phyloP scores from a whole-genome alignment of 1,140 invertebrate genomes.

The Drosophila sp. region DNA sequence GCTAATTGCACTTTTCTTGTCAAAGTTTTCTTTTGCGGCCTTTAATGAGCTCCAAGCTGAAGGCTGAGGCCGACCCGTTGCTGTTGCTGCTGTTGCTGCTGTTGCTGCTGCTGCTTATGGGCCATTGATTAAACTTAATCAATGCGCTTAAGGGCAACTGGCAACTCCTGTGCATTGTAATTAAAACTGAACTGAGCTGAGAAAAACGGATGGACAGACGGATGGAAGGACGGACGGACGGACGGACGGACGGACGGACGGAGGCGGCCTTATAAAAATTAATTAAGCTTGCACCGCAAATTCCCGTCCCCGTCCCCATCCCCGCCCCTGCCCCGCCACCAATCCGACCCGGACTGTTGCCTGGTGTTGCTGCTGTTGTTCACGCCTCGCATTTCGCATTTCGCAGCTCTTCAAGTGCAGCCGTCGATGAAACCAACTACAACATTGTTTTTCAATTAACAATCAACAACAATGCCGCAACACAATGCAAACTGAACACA shows the following conservation, averaged over 20 bases:
- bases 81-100: conserved; percentile 14
- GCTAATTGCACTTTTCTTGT: conserved; percentile 76
- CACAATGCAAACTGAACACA: conserved; percentile 46
- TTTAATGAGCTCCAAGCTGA: conserved; percentile 56
- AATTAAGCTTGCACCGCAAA: conserved; percentile 70
- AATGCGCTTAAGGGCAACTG: conserved; percentile 74
- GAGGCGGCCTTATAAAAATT: conserved; percentile 76
- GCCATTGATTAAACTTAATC: conserved; percentile 79
- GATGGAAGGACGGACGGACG: conserved; percentile 1
- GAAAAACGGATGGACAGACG: neutral
- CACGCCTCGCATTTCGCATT: conserved; percentile 44
- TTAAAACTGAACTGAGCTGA: conserved; percentile 62
- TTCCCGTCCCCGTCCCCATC: conserved; percentile 29
- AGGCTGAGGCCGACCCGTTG: neutral
- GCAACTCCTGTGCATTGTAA: conserved; percentile 75
- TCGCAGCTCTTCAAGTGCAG: conserved; percentile 73
- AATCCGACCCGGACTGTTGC: neutral
- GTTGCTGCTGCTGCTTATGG: conserved; percentile 61
- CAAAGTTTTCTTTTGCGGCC: conserved; percentile 63
- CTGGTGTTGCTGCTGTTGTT: conserved; percentile 38
- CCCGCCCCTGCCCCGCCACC: neutral
- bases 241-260: conserved; percentile 18
- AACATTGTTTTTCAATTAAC: conserved; percentile 82
- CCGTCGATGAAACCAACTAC: conserved; percentile 56
- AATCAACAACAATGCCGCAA: conserved; percentile 77